Conservation (phyloP, 2,113 vertebrate genomes). For the Dendropsophus ebraccatus region DNA sequence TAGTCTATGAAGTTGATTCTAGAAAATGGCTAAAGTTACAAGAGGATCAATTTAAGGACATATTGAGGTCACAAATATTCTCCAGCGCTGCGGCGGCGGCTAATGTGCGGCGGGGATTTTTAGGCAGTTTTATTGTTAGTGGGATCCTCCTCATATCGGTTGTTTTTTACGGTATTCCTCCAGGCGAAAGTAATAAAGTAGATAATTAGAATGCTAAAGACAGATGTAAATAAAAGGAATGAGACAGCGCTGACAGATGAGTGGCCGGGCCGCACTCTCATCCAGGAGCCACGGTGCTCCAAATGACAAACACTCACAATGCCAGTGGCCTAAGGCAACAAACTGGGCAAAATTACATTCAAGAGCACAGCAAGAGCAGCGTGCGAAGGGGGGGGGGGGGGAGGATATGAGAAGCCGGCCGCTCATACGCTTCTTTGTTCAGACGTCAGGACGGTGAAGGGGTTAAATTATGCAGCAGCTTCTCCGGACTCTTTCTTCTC, state of each 20-base stretch:
- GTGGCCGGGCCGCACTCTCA: constrained; percentile 86
- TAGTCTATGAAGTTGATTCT: constrained; percentile 60
- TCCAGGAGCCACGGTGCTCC: constrained; percentile 85
- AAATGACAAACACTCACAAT: constrained; percentile 78
- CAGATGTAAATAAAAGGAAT: constrained; percentile 99
- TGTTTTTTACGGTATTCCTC: constrained; percentile 87
- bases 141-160: constrained; percentile 82
- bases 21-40: constrained; percentile 62
- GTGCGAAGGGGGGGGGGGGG: constrained; percentile 47
- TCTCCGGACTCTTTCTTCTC: constrained; percentile 11
- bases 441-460: constrained; percentile 12
- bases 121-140: constrained; percentile 85
- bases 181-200: constrained; percentile 98
- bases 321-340: constrained; percentile 80
- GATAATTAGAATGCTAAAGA: constrained; percentile 99
- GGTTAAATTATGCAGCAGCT: constrained; percentile 39
- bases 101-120: constrained; percentile 69
- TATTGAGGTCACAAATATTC: constrained; percentile 75
- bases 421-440: constrained; percentile 54
- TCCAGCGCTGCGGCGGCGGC: constrained; percentile 68
- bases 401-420: constrained; percentile 41
- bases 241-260: constrained; percentile 94
- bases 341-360: constrained; percentile 80
- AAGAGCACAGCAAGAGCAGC: constrained; percentile 63
- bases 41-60: constrained; percentile 73